Evolutionary conservation across 2,797 vertebrate species (phyloP).

Genomic region (Sebastes hubbsi): DNA sequence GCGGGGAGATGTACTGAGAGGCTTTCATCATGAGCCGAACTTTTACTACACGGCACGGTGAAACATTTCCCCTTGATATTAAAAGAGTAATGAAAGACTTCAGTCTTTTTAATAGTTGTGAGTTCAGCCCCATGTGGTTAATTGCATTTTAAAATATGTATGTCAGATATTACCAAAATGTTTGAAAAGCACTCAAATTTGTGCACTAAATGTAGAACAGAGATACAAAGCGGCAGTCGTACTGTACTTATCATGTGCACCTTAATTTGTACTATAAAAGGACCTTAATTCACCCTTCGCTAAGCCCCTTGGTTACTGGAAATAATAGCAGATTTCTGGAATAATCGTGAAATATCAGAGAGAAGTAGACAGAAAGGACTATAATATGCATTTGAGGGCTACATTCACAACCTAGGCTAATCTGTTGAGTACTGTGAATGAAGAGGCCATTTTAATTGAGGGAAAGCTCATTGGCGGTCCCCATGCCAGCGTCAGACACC

Average conservation of each 20-base stretch:
- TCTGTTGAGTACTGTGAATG: no score
- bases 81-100: constrained; percentile 13
- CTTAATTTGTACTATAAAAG: neutral
- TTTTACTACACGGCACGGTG: neutral
- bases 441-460: no score
- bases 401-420: no score
- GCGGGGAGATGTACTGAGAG: neutral
- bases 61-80: constrained; percentile 11
- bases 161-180: neutral
- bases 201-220: neutral
- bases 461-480: no score
- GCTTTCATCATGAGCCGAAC: constrained; percentile 8
- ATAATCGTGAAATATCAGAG: no score
- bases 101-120: neutral
- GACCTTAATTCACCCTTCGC: no score
- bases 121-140: neutral
- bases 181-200: neutral
- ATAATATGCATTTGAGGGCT: no score
- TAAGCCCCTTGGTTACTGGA: no score
- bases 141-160: neutral
- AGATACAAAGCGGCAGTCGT: neutral
- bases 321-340: no score
- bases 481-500: no score
- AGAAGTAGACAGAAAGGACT: no score
- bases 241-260: neutral